These are phyloP conservation scores for Takifugu rubripes DNA, from an alignment of 2,797 vertebrate species.

Conservation along the genomic window DNA sequence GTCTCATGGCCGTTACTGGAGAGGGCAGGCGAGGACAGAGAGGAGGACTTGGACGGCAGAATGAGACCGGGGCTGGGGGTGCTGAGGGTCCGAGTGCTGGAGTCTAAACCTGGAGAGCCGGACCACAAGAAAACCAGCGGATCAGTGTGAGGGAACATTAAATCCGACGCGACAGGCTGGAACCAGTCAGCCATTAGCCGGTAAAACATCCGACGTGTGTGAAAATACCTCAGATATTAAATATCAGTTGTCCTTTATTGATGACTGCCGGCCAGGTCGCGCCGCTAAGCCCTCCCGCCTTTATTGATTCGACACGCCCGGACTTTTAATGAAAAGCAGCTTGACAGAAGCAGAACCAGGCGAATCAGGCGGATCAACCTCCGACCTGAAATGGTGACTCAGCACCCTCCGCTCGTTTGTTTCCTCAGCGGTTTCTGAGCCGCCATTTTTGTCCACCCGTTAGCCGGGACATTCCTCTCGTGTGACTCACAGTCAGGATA, in stretches of 20 bases:
- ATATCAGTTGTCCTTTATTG: too few species aligned
- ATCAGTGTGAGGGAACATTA: neutral
- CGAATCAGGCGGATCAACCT: too few species aligned
- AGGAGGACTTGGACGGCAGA: slow-evolving; percentile 82
- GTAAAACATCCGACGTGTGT: too few species aligned
- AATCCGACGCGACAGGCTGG: too few species aligned
- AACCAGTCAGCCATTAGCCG: neutral
- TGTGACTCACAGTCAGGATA: too few species aligned
- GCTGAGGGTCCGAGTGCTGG: slow-evolving; percentile 91
- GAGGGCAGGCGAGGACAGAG: slow-evolving; percentile 67
- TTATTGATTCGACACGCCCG: too few species aligned
- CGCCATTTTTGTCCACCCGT: neutral
- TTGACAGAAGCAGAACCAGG: neutral
- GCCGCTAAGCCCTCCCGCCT: too few species aligned
- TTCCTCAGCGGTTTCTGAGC: neutral
- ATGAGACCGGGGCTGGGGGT: slow-evolving; percentile 94
- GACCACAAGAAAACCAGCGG: neutral
- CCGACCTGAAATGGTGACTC: neutral
- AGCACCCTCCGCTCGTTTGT: neutral
- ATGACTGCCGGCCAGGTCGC: too few species aligned
- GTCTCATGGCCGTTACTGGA: slow-evolving; percentile 84
- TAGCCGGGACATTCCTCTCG: too few species aligned
- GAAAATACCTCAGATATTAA: too few species aligned
- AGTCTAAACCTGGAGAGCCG: slow-evolving; percentile 82
- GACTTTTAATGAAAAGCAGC: too few species aligned